These are phyloP conservation scores for Picathartes gymnocephalus DNA, from an alignment of 2,113 vertebrate genomes.

Conservation along the genomic window DNA sequence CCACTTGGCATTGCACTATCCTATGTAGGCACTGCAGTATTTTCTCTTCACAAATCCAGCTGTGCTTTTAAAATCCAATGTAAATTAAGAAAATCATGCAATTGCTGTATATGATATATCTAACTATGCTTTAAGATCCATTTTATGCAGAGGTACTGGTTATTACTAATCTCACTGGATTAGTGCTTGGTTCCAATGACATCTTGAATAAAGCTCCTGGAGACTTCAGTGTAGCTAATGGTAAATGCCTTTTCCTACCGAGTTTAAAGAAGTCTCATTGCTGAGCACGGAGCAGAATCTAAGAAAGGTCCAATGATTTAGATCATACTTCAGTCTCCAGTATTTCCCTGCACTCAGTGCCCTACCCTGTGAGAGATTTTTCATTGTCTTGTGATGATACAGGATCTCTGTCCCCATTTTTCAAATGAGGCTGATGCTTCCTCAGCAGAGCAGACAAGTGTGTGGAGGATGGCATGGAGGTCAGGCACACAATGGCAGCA, in stretches of 20 bases:
- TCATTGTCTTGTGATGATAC: neutral
- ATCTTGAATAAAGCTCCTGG: neutral
- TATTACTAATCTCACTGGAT: rapidly evolving
- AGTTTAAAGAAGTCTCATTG: neutral
- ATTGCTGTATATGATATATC: neutral
- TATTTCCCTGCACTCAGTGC: neutral
- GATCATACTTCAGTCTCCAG: neutral
- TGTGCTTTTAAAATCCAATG: neutral
- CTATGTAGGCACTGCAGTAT: neutral
- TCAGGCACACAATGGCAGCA: neutral
- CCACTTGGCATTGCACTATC: neutral
- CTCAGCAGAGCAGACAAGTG: neutral
- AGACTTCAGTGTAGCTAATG: neutral
- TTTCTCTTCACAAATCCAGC: neutral
- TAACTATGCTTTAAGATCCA: neutral
- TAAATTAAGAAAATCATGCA: neutral
- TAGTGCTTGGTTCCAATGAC: neutral
- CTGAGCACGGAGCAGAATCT: neutral
- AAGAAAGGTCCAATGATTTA: neutral
- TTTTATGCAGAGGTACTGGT: neutral
- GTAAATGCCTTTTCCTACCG: neutral
- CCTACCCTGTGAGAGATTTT: neutral
- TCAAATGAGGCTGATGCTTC: neutral
- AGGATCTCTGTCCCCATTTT: neutral
- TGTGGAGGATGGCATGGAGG: neutral